Evolutionary conservation across 2,113 vertebrate genomes (phyloP).

Genomic region (Aix galericulata): DNA sequence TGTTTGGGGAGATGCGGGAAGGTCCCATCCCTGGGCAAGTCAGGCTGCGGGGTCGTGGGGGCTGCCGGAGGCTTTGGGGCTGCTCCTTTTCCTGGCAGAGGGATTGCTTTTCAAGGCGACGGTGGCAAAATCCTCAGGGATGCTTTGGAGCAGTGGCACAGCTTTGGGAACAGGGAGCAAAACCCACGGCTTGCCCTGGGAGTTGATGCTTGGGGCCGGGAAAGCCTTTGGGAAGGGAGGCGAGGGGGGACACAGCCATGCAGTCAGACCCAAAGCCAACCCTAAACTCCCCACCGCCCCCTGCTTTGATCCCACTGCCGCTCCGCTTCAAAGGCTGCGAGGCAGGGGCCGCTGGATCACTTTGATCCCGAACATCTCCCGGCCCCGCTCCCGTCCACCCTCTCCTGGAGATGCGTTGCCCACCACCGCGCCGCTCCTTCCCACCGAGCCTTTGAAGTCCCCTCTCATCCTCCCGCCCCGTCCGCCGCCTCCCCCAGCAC

Average conservation of each 20-base stretch:
- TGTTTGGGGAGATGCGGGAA: neutral
- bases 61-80: neutral
- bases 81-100: fast-evolving
- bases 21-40: neutral
- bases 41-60: neutral
- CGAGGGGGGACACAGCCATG: neutral
- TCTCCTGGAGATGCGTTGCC: neutral
- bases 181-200: neutral
- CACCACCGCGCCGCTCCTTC: neutral
- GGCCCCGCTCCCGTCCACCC: neutral
- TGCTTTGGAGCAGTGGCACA: neutral
- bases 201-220: neutral
- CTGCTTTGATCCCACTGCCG: neutral
- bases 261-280: fast-evolving
- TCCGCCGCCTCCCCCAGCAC: neutral
- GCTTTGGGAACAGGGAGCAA: neutral
- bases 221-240: neutral
- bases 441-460: neutral
- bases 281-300: neutral
- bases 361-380: neutral
- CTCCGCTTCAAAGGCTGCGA: neutral
- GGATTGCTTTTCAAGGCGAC: fast-evolving
- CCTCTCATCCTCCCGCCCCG: neutral
- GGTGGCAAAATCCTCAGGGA: neutral
- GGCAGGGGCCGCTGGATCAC: neutral